phyloP scores from a whole-genome alignment of 2,797 vertebrate species.

The Pyrocephalus nanus region DNA sequence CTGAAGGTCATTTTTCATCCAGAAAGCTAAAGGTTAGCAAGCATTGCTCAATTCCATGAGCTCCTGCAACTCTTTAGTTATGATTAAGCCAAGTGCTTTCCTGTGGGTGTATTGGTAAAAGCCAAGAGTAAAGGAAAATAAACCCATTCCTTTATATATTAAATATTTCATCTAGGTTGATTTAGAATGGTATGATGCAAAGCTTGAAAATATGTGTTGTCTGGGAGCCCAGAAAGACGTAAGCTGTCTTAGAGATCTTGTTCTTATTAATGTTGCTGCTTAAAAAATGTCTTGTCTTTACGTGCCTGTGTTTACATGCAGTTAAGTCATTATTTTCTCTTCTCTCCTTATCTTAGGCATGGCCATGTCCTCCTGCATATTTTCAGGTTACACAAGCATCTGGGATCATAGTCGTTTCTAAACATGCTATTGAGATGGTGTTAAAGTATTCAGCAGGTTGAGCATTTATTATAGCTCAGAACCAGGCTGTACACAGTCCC shows the following conservation, averaged over 20 bases:
- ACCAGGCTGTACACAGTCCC: neutral
- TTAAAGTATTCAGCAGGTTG: conserved; percentile 17
- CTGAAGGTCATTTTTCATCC: conserved; percentile 47
- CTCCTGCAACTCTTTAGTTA: conserved; percentile 41
- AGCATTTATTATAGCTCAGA: neutral
- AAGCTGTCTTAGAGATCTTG: neutral
- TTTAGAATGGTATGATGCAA: conserved; percentile 22
- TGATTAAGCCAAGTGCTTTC: conserved; percentile 43
- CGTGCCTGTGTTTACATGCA: conserved; percentile 2
- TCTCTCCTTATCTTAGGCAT: conserved; percentile 12
- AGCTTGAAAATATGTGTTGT: conserved; percentile 17
- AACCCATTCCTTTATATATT: conserved; percentile 22
- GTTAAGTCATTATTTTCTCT: conserved; percentile 3
- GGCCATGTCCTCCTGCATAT: conserved; percentile 22
- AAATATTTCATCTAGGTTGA: conserved; percentile 45
- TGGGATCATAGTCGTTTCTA: neutral
- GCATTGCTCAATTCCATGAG: conserved; percentile 25
- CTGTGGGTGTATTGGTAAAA: conserved; percentile 2
- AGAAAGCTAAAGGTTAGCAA: conserved; percentile 51
- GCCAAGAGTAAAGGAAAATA: conserved; percentile 40
- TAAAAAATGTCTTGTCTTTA: neutral
- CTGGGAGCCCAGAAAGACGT: neutral
- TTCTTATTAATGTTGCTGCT: neutral
- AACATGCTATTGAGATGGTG: neutral
- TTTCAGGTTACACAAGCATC: conserved; percentile 36